Evolutionary conservation across 1,140 invertebrate species (phyloP).

Genomic region (Calliphora vicina): DNA sequence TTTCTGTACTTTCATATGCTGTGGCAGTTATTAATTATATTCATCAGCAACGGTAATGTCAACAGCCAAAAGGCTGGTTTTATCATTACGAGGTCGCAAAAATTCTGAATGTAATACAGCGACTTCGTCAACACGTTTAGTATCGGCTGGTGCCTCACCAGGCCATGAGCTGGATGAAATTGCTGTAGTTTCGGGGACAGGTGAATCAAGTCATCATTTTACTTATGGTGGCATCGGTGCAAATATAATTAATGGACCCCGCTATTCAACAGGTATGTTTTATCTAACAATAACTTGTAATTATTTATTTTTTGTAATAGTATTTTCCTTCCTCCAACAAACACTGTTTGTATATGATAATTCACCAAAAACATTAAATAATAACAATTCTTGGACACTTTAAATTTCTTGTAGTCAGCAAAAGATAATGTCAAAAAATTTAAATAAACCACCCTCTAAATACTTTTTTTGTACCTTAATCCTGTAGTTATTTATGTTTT

Average conservation of each 20-base stretch:
- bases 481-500: neutral
- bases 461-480: neutral
- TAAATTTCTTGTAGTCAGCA: too few species aligned
- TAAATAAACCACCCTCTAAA: too few species aligned
- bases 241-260: constrained; percentile 69
- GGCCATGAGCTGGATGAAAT: constrained; percentile 81
- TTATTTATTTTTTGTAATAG: neutral
- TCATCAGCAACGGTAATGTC: constrained; percentile 63
- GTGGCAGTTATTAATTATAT: neutral
- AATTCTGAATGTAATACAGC: constrained; percentile 64
- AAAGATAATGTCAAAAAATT: too few species aligned
- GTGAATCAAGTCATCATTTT: constrained; percentile 68
- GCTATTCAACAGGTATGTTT: constrained; percentile 71
- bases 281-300: neutral
- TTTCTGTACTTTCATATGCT: neutral
- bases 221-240: constrained; percentile 68
- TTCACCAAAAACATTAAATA: neutral
- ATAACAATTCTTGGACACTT: neutral
- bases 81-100: constrained; percentile 70
- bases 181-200: constrained; percentile 74
- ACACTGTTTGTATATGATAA: neutral
- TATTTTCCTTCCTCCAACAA: neutral
- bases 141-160: constrained; percentile 66
- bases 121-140: constrained; percentile 64
- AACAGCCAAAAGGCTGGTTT: constrained; percentile 74